Evolutionary conservation across 37 sponge, comb jelly and placozoan genomes (phyloP).

Genomic region (Tethya wilhelma): DNA sequence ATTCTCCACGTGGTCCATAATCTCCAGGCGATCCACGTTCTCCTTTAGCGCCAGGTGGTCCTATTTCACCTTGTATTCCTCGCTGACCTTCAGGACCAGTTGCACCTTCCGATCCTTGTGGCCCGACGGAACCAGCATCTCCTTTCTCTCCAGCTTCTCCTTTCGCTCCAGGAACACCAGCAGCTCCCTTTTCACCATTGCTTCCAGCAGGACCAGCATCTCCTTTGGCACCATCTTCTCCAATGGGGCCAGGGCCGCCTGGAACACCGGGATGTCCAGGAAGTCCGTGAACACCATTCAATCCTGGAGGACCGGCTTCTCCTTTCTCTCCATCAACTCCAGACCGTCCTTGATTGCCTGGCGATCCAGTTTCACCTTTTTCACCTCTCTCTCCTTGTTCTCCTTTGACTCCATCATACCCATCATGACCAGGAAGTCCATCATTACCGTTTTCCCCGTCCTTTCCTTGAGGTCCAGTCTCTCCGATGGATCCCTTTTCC

Average conservation of each 20-base stretch:
- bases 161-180: not conserved
- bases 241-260: constrained; percentile 7
- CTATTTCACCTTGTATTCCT: not conserved
- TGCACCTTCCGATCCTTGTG: not conserved
- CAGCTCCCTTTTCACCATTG: not conserved
- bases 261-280: not conserved
- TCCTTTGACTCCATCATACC: constrained; percentile 8
- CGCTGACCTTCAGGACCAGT: not conserved
- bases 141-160: not conserved
- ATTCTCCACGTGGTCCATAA: constrained; percentile 12
- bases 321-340: constrained; percentile 12
- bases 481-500: not conserved
- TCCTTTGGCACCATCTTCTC: not conserved
- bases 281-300: not conserved
- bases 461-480: not conserved
- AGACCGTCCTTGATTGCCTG: not conserved
- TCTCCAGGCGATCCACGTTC: constrained; percentile 1
- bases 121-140: not conserved
- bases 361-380: not conserved
- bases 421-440: constrained; percentile 3
- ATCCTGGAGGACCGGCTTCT: not conserved
- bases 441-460: not conserved
- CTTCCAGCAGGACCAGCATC: not conserved
- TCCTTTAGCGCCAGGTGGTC: not conserved
- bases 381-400: not conserved